A percentile compares a stretch with the other conserved stretches of the same genome.
Evolutionary conservation across 2,888 invertebrate genomes (phyloP).

Genomic region (Lasius fuliginosus): DNA sequence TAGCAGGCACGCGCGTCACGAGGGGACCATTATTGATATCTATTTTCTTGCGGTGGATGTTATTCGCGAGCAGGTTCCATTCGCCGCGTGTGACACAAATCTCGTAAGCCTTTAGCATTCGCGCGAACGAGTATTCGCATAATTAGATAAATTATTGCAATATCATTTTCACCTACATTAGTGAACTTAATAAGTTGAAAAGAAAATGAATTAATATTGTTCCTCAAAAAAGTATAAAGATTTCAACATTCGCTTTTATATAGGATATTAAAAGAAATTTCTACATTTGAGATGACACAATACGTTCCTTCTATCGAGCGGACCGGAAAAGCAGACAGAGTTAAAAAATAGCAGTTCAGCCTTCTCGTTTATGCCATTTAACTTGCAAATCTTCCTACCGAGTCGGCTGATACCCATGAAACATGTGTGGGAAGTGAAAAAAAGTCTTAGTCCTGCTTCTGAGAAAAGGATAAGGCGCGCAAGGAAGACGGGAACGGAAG

Average conservation of each 20-base stretch:
- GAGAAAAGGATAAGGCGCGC: conserved; percentile 54
- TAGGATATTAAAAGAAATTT: background rate
- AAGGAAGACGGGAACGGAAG: conserved; percentile 35
- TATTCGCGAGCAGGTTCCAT: conserved; percentile 38
- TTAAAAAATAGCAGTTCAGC: conserved; percentile 70
- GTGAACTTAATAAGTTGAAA: background rate
- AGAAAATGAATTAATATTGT: background rate
- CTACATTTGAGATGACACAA: background rate
- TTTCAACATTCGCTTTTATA: background rate
- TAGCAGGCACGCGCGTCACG: conserved; percentile 80
- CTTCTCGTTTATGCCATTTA: conserved; percentile 82
- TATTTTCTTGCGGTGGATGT: conserved; percentile 50
- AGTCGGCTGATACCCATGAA: conserved; percentile 76
- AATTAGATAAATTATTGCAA: background rate
- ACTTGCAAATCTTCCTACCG: conserved; percentile 82
- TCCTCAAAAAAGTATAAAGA: background rate
- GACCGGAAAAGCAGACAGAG: conserved; percentile 41
- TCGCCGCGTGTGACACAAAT: conserved; percentile 14
- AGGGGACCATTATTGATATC: conserved; percentile 68
- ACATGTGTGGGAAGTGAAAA: conserved; percentile 79
- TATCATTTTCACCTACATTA: background rate
- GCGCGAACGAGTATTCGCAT: background rate
- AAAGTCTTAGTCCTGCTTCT: conserved; percentile 67
- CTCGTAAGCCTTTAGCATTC: conserved; percentile 11
- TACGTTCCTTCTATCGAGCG: background rate